Evolutionary conservation across 2,888 invertebrate species (phyloP), one percentile per base, ranked within the genome.

Genomic region (Heliconius erato): DNA sequence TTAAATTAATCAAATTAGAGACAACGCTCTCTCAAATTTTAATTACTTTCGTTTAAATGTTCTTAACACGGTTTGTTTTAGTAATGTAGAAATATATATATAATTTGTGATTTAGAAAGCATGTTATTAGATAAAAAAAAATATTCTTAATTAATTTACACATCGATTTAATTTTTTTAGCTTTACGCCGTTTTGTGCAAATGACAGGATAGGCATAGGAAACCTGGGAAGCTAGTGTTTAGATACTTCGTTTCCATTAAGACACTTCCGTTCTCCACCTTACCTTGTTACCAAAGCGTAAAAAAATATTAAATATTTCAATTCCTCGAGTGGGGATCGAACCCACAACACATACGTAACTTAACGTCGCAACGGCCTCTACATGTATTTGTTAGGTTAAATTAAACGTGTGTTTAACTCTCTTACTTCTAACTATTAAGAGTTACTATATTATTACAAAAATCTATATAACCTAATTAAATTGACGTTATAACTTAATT

Each of bases 1-100:
- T 84, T 78, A 82, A 82, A 83, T 83, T 79, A 83, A 83, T 84
- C 84, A 84, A 80, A 80, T 79, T 82, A 80, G 80, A 84, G 69
- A 63, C 78, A 28, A 79, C 65, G 72, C 63, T 67, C 77, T 80
- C 74, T 35, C 82, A 74, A 77, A 72, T n/a, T 54, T 82, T 80
- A 74, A 79, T 76, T 82, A 74, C 26, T 74, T 71, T 49, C 28
- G 65, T 77, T 76, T 78, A 80, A 76, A 78, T 83, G 59, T 59
- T 79, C 26, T 79, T 69, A 74, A 74, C 44, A 59, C 26, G 32
- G 65, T 35, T 59, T 71, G 7, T 63, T 76, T 63, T 72, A 44
- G 14, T 72, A 76, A 63, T 76, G 16, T 35, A 14, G 5, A 14
- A 32, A 28, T 32, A 28, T 74, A 28, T 74, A 35, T 59, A 28